Evolutionary conservation across 2,113 vertebrate species (phyloP), one percentile per base, ranked within the genome.

Genomic region (Tetrao urogallus): DNA sequence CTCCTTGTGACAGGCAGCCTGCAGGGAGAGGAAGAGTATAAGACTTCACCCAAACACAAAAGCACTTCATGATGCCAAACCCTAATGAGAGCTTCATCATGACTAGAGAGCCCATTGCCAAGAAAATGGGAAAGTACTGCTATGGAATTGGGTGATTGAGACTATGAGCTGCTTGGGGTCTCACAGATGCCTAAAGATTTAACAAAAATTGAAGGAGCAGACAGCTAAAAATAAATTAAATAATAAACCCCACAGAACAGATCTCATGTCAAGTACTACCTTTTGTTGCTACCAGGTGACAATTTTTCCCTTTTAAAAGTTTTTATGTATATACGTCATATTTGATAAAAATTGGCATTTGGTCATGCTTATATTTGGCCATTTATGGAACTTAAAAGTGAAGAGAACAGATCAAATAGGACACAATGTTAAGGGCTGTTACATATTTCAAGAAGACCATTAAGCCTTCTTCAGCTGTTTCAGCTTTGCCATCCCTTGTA

Each of bases 1-100:
- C 92, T 99, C 99, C 91, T 99, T 99, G 69, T 99, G 99, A 95
- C 99, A 99, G 7, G 99, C 98, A 21, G 99, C 99, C 99, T 97
- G 72, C 38, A 89, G 34, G 36, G 45, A 82, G 70, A 95, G 25
- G 43, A 12, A 22, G 54, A 81, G 11, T n/a, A 36, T 75, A 84
- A 88, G 32, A 61, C 30, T 52, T 57, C 4, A n/a, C 24, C 5
- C 42, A 87, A 81, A 32, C 20, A 48, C 87, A 83, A 47, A 42
- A 57, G 47, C 9, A 30, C 7, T 64, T 57, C 11, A 45, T 19
- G 9, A 30, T 77, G 52, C 18, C 57, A 42, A 90, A 28, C 18
- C 34, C 54, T 83, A 71, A 79, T 84, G 92, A 6, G 0, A 1
- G 43, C 25, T 90, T 79, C 42, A 80, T 12, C n/a, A 34, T 11